These are phyloP conservation scores for Gnatocerus cornutus DNA, from an alignment of 2,888 invertebrate species.

Conservation along the genomic window DNA sequence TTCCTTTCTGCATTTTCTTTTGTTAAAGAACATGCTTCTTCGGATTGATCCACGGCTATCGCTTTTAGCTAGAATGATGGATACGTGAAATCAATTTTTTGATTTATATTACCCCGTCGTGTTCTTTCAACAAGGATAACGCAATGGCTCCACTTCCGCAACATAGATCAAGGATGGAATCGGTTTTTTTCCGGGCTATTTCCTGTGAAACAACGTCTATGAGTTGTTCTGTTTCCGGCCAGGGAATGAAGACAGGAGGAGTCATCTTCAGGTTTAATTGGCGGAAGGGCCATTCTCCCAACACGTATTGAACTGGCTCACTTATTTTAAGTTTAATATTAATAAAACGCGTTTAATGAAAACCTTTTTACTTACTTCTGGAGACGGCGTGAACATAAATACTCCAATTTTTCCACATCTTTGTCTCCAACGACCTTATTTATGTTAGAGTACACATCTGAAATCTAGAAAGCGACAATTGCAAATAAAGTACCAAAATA, in stretches of 20 bases:
- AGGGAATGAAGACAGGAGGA: constrained; percentile 81
- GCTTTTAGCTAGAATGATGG: constrained; percentile 67
- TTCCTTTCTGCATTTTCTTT: constrained; percentile 73
- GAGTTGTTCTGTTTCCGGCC: constrained; percentile 81
- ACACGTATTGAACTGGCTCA: constrained; percentile 79
- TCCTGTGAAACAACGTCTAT: constrained; percentile 72
- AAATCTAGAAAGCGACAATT: constrained; percentile 22
- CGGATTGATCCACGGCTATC: constrained; percentile 76
- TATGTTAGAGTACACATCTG: constrained; percentile 47
- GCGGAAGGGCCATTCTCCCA: constrained; percentile 83
- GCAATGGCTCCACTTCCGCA: constrained; percentile 81
- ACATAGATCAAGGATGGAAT: constrained; percentile 76
- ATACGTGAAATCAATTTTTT: constrained; percentile 8
- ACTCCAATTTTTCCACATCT: constrained; percentile 66
- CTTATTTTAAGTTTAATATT: constrained; percentile 27
- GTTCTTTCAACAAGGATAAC: constrained; percentile 73
- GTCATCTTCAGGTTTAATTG: constrained; percentile 74
- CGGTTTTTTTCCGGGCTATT: constrained; percentile 56
- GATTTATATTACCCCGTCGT: constrained; percentile 64
- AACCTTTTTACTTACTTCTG: constrained; percentile 53
- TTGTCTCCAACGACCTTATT: constrained; percentile 54
- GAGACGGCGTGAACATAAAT: constrained; percentile 68
- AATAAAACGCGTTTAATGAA: background rate
- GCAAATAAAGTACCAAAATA: background rate
- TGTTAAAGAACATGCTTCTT: constrained; percentile 75